Conservation (phyloP, 2,888 invertebrate genomes). For the Lochmaea capreae region DNA sequence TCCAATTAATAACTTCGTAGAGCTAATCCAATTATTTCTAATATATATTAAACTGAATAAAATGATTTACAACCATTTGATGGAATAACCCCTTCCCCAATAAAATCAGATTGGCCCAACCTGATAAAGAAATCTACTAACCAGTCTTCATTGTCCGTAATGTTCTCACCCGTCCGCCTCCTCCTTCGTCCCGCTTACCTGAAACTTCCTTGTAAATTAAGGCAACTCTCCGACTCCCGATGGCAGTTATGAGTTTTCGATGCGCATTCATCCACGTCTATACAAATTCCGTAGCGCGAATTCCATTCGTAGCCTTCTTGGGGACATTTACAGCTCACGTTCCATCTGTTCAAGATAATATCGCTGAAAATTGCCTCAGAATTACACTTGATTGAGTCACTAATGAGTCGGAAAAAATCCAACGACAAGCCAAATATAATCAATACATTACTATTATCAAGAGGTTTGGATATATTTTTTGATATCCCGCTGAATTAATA, state of each 20-base stretch:
- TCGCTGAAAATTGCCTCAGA: slow-evolving; percentile 62
- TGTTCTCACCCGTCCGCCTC: not conserved
- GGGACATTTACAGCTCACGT: slow-evolving; percentile 71
- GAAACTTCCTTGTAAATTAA: slow-evolving; percentile 70
- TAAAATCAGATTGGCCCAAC: too few relatives aligned
- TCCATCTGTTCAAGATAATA: slow-evolving; percentile 71
- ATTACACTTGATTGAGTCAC: slow-evolving; percentile 28
- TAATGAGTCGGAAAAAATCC: slow-evolving; percentile 3
- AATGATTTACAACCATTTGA: too few relatives aligned
- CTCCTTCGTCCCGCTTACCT: slow-evolving; percentile 34
- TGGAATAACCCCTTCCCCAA: too few relatives aligned
- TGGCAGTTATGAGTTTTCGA: slow-evolving; percentile 64
- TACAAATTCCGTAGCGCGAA: slow-evolving; percentile 72
- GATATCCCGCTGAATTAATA: not conserved
- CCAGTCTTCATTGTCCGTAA: not conserved
- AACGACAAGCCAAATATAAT: not conserved
- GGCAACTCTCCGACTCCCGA: slow-evolving; percentile 66
- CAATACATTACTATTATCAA: too few relatives aligned
- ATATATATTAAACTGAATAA: too few relatives aligned
- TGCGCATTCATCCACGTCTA: slow-evolving; percentile 73
- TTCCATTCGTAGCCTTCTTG: slow-evolving; percentile 70
- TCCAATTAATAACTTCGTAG: too few relatives aligned
- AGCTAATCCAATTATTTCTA: too few relatives aligned
- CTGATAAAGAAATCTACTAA: too few relatives aligned
- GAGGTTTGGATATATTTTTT: not conserved